These are phyloP conservation scores for Onychorhynchus coronatus DNA, from an alignment of 2,113 vertebrate species.

Conservation along the genomic window DNA sequence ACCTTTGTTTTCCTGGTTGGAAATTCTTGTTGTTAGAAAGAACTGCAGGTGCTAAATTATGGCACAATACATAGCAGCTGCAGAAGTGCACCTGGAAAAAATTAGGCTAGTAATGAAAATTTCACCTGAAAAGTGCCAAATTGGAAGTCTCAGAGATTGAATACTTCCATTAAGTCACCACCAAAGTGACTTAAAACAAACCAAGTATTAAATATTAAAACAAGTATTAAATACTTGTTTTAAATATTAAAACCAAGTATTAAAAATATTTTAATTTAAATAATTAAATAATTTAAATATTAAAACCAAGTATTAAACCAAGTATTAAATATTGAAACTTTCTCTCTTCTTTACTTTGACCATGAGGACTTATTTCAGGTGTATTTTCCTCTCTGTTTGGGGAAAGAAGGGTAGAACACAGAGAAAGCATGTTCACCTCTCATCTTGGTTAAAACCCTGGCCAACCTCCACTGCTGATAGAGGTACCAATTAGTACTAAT, in stretches of 20 bases:
- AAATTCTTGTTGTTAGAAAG: constrained; percentile 32
- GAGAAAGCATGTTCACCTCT: neutral
- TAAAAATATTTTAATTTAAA: no score
- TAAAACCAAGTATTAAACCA: no score
- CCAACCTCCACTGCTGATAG: constrained; percentile 30
- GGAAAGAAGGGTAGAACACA: neutral
- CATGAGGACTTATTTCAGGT: constrained; percentile 1
- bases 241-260: constrained; percentile 17
- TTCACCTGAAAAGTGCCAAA: constrained; percentile 67
- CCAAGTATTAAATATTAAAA: constrained; percentile 43
- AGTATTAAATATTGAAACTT: constrained; percentile 53
- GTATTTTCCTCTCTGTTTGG: constrained; percentile 2
- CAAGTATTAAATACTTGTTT: no score
- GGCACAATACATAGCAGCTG: constrained; percentile 32
- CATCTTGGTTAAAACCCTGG: constrained; percentile 31
- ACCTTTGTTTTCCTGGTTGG: constrained; percentile 33
- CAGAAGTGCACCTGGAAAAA: constrained; percentile 62
- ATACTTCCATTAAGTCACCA: constrained; percentile 47
- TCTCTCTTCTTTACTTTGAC: constrained; percentile 19
- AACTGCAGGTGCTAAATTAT: constrained; percentile 65
- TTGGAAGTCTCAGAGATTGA: constrained; percentile 56
- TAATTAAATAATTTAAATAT: no score
- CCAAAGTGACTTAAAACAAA: constrained; percentile 28
- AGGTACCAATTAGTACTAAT: constrained; percentile 64
- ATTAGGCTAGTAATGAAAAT: constrained; percentile 64